A percentile compares a stretch with the other conserved stretches of the same genome.
Evolutionary conservation across 2,797 vertebrate species (phyloP).

Genomic region (Leptatherina wallacei): DNA sequence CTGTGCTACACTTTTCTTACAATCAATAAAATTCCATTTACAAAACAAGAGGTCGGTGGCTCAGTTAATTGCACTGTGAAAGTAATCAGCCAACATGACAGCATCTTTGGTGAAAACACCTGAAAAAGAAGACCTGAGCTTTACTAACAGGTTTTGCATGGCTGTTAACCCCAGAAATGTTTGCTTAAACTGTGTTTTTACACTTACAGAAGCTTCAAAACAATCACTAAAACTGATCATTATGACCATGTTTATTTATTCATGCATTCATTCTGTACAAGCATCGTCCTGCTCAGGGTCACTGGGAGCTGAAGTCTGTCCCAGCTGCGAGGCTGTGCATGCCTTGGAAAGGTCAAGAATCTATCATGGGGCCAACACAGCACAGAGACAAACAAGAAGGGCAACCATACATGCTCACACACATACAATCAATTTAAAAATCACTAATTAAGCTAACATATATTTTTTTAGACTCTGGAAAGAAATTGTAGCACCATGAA

Average conservation of each 20-base stretch:
- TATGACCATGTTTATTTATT: constrained; percentile 12
- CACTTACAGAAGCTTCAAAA: constrained; percentile 2
- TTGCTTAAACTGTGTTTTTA: not conserved
- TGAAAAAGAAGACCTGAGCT: constrained; percentile 5
- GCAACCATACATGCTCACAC: not conserved
- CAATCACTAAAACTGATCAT: constrained; percentile 5
- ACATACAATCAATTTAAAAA: not conserved
- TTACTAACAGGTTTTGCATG: not conserved
- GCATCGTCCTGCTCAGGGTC: not conserved
- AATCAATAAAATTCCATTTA: constrained; percentile 88
- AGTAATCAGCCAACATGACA: constrained; percentile 66
- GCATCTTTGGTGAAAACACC: constrained; percentile 36
- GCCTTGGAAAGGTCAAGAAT: not conserved
- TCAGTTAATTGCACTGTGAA: constrained; percentile 83
- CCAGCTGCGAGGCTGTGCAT: too few species aligned
- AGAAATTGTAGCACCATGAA: not conserved
- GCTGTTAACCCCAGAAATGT: not conserved
- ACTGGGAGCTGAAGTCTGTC: not conserved
- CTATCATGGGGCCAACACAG: not conserved
- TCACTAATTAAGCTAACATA: not conserved
- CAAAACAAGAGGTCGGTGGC: constrained; percentile 79
- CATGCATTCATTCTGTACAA: not conserved
- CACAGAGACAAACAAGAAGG: not conserved
- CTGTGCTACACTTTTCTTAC: constrained; percentile 78
- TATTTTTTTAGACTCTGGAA: not conserved